Evolutionary conservation across 2,888 invertebrate species (phyloP).

Genomic region (Euspilapteryx auroguttella): DNA sequence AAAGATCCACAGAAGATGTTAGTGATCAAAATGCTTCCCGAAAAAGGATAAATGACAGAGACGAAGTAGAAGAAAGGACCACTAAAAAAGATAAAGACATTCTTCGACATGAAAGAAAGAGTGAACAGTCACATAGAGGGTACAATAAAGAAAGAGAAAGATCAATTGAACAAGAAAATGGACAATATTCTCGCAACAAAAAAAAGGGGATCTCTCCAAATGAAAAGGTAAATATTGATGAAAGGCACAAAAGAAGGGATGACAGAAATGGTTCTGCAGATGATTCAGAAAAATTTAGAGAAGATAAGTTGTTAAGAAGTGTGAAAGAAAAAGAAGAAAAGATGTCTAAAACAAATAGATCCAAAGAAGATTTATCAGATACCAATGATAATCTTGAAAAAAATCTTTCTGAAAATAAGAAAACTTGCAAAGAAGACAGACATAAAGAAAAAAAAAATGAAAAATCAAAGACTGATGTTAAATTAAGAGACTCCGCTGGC

Average conservation of each 20-base stretch:
- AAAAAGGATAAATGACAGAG: too few relatives aligned
- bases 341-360: too few relatives aligned
- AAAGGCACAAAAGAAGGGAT: constrained; percentile 5
- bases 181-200: constrained; percentile 7
- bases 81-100: background rate
- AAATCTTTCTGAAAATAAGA: background rate
- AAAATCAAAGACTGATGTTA: constrained; percentile 6
- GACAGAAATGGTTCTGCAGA: too few relatives aligned
- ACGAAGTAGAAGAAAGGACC: background rate
- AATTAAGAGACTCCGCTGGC: constrained; percentile 11
- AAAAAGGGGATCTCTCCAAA: constrained; percentile 1
- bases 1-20: too few relatives aligned
- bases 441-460: constrained; percentile 5
- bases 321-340: background rate
- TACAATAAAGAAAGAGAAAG: constrained; percentile 5
- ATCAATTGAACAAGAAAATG: constrained; percentile 4
- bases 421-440: background rate
- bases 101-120: constrained; percentile 1
- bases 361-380: too few relatives aligned
- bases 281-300: too few relatives aligned
- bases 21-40: too few relatives aligned
- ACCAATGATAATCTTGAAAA: background rate
- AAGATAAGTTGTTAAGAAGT: too few relatives aligned
- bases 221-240: constrained; percentile 5
- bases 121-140: background rate